Conservation (phyloP, 1,140 invertebrate species). For the Calycopis cecrops region DNA sequence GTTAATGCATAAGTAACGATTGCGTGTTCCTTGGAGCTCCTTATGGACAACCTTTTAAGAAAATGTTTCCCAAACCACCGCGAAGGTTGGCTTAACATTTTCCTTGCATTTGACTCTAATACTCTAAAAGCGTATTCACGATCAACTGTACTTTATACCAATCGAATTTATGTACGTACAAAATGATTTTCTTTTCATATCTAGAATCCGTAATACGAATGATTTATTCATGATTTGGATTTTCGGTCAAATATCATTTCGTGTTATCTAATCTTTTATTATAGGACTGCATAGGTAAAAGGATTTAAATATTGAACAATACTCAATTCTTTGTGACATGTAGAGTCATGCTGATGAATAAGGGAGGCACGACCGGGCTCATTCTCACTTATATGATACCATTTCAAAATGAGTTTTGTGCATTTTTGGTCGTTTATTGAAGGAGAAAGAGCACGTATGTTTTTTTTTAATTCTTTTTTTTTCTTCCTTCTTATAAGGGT, state of each 20-base stretch:
- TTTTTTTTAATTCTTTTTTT: too few species aligned
- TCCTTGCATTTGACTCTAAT: conserved; percentile 10
- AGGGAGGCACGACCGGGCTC: too few species aligned
- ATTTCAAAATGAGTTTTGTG: too few species aligned
- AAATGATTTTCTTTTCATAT: conserved; percentile 11
- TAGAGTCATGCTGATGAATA: too few species aligned
- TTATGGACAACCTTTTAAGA: conserved; percentile 50
- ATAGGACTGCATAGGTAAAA: neutral
- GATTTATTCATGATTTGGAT: conserved; percentile 4
- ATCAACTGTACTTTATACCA: conserved; percentile 4
- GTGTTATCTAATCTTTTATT: conserved; percentile 3
- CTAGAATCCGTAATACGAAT: neutral
- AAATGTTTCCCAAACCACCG: conserved; percentile 37
- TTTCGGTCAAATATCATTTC: conserved; percentile 10
- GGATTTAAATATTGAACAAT: neutral
- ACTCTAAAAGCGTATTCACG: conserved; percentile 9
- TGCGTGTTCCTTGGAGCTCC: conserved; percentile 38
- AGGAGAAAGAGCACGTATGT: too few species aligned
- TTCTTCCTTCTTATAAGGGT: too few species aligned
- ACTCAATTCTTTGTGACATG: too few species aligned
- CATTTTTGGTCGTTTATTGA: too few species aligned
- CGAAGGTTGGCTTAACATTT: conserved; percentile 28
- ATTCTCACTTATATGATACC: too few species aligned
- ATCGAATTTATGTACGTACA: conserved; percentile 10
- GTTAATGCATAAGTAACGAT: conserved; percentile 61